These are phyloP conservation scores for Acheta domesticus DNA, from an alignment of 2,888 invertebrate genomes.

Conservation along the genomic window DNA sequence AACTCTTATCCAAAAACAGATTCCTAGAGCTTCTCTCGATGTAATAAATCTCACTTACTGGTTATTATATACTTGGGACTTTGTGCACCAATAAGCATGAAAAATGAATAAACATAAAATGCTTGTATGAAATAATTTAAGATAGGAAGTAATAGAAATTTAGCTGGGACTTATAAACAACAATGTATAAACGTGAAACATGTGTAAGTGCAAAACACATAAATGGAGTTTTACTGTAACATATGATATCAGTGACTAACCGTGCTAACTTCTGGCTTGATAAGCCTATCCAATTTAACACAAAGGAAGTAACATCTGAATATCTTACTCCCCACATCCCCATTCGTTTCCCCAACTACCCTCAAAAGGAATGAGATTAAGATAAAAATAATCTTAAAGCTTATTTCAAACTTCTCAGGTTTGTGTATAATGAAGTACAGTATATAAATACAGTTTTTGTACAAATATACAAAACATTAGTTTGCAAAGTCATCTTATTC, in stretches of 20 bases:
- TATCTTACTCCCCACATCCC: not conserved
- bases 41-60: no score
- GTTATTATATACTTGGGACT: no score
- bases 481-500: not conserved
- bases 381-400: slow-evolving; percentile 18
- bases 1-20: no score
- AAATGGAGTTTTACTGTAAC: not conserved
- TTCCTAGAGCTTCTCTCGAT: no score
- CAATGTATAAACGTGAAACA: no score
- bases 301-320: not conserved
- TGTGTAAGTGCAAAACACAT: not conserved
- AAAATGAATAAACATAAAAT: no score
- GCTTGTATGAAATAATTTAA: no score
- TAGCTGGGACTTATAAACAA: no score
- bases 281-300: not conserved
- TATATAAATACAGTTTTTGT: slow-evolving; percentile 9
- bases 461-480: not conserved
- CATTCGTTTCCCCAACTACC: not conserved
- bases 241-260: not conserved
- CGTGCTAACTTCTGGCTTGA: not conserved
- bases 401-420: not conserved
- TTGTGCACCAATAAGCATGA: no score
- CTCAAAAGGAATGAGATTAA: not conserved
- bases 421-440: not conserved
- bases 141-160: no score